A percentile compares a stretch with the other conserved stretches of the same genome.
Conservation (phyloP, 2,113 vertebrate species). For the Siniperca chuatsi region DNA sequence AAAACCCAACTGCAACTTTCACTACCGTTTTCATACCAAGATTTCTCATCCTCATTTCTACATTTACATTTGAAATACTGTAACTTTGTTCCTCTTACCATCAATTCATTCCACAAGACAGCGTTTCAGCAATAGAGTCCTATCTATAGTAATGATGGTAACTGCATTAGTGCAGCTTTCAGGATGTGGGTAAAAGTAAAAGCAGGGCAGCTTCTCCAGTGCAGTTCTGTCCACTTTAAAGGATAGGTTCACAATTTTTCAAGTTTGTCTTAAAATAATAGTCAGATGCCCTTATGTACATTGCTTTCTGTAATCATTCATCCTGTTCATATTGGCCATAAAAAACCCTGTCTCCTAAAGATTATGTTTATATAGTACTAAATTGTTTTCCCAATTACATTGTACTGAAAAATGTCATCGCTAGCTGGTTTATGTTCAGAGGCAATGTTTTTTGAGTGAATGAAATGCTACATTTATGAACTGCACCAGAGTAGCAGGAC, state of each 20-base stretch:
- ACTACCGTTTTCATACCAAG: conserved; percentile 29
- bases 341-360: too few relatives aligned
- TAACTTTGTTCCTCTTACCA: neutral
- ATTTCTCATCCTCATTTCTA: conserved; percentile 8
- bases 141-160: neutral
- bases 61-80: neutral
- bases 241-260: neutral
- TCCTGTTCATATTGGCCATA: too few relatives aligned
- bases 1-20: conserved; percentile 38
- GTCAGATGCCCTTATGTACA: neutral
- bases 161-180: neutral
- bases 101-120: neutral
- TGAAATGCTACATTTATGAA: too few relatives aligned
- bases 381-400: too few relatives aligned
- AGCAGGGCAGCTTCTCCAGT: neutral
- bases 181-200: neutral
- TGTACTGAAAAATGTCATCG: too few relatives aligned
- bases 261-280: neutral
- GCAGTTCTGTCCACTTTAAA: neutral
- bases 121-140: neutral
- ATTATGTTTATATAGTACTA: too few relatives aligned
- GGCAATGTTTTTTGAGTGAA: too few relatives aligned
- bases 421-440: too few relatives aligned
- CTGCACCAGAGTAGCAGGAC: too few relatives aligned
- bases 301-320: neutral